A percentile compares a stretch with the other conserved stretches of the same genome.
Evolutionary conservation across 1,140 invertebrate genomes (phyloP).

Genomic region (Camponotus pennsylvanicus): DNA sequence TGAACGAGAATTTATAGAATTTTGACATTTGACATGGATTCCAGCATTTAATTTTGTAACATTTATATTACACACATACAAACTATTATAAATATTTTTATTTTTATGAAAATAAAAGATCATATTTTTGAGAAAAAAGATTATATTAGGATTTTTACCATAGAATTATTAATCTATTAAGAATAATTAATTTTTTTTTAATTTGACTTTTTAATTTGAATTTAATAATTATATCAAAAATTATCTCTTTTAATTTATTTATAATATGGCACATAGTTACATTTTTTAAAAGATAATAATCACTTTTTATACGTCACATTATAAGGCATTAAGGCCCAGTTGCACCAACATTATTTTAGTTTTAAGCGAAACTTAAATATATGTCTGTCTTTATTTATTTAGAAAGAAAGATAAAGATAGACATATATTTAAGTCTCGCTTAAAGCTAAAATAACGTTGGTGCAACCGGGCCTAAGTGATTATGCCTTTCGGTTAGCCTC

Average conservation of each 20-base stretch:
- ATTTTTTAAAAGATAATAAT: background rate
- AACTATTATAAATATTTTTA: background rate
- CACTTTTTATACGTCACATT: background rate
- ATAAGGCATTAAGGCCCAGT: background rate
- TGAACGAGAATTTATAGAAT: background rate
- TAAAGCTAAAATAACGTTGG: no score
- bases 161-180: no score
- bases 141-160: background rate
- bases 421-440: no score
- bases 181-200: no score
- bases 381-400: no score
- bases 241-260: slow-evolving; percentile 12
- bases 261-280: background rate
- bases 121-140: background rate
- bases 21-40: slow-evolving; percentile 5
- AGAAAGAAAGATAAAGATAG: no score
- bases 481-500: background rate
- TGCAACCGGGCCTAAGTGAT: no score
- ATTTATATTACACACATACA: background rate
- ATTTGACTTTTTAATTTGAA: background rate
- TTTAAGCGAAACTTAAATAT: no score
- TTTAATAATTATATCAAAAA: background rate
- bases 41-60: background rate
- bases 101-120: background rate
- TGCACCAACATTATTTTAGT: no score